phyloP scores from a whole-genome alignment of 2,888 invertebrate genomes.

The Furcula furcula region DNA sequence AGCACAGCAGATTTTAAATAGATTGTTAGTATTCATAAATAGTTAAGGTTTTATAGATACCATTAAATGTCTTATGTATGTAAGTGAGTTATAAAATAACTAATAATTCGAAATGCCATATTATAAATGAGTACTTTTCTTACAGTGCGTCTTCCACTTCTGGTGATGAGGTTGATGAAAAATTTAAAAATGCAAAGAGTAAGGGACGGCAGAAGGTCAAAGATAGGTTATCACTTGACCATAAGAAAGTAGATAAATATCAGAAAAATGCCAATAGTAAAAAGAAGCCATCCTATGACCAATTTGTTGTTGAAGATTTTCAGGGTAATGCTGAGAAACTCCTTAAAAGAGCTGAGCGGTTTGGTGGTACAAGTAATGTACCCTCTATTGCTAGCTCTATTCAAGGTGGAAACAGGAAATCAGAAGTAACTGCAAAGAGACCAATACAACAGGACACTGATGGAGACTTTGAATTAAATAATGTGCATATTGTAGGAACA shows the following conservation, averaged over 20 bases:
- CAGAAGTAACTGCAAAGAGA: conserved; percentile 53
- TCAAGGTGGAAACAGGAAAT: conserved; percentile 52
- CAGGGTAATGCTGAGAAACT: conserved; percentile 90
- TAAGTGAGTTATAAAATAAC: too few relatives aligned
- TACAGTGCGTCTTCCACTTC: conserved; percentile 78
- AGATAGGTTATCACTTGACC: conserved; percentile 78
- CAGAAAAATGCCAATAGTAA: conserved; percentile 78
- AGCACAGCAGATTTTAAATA: too few relatives aligned
- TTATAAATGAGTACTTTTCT: too few relatives aligned
- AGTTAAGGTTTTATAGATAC: too few relatives aligned
- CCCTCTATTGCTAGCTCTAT: conserved; percentile 76
- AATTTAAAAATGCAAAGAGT: conserved; percentile 49
- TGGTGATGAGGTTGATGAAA: conserved; percentile 76
- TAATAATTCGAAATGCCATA: too few relatives aligned
- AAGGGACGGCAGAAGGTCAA: conserved; percentile 78
- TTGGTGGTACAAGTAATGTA: conserved; percentile 78
- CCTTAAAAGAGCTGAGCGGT: conserved; percentile 94
- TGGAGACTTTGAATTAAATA: conserved; percentile 91
- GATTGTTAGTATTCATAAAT: too few relatives aligned
- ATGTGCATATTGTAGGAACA: conserved; percentile 96
- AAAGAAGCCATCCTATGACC: conserved; percentile 83
- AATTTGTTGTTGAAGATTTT: conserved; percentile 84
- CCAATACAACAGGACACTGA: conserved; percentile 82
- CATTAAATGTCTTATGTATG: too few relatives aligned
- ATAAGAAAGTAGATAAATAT: conserved; percentile 66